A percentile compares a stretch with the other conserved stretches of the same genome.
Conservation (phyloP, 2,888 invertebrate species). For the Hydraecia micacea region DNA sequence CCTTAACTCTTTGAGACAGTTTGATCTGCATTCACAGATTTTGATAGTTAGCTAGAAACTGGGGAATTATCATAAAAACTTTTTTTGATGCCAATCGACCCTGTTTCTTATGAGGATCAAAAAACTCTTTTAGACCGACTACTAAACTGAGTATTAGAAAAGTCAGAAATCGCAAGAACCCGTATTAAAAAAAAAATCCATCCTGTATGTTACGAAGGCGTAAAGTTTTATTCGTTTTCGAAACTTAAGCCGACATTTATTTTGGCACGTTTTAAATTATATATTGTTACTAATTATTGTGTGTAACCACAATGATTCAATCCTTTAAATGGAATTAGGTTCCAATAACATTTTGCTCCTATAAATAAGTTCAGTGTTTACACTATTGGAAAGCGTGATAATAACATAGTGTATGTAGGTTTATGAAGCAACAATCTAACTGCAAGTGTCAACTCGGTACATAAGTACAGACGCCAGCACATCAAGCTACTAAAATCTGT, state of each 20-base stretch:
- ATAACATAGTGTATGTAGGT: constrained; percentile 7
- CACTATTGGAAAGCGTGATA: constrained; percentile 20
- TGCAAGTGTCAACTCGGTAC: constrained; percentile 23
- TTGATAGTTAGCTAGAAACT: neutral
- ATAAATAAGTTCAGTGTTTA: neutral
- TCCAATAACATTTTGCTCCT: neutral
- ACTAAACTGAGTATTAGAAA: neutral
- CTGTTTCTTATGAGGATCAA: neutral
- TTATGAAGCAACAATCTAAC: constrained; percentile 22
- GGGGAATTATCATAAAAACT: neutral
- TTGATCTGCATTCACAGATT: neutral
- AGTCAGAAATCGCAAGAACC: neutral
- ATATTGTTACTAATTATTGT: neutral
- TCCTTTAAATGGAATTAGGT: neutral
- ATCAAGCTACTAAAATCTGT: too few relatives aligned
- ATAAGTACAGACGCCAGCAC: too few relatives aligned
- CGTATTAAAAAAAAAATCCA: neutral
- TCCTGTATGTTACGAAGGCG: too few relatives aligned
- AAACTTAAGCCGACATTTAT: neutral
- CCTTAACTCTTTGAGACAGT: too few relatives aligned
- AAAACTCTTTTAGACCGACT: neutral
- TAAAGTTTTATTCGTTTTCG: neutral
- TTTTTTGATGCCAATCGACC: neutral
- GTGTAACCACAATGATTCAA: neutral
- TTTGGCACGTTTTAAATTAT: neutral